Percentiles rank a stretch among this genome's conserved stretches.
Evolutionary conservation across 2,113 vertebrate species (phyloP).

Genomic region (Triplophysa tibetana): DNA sequence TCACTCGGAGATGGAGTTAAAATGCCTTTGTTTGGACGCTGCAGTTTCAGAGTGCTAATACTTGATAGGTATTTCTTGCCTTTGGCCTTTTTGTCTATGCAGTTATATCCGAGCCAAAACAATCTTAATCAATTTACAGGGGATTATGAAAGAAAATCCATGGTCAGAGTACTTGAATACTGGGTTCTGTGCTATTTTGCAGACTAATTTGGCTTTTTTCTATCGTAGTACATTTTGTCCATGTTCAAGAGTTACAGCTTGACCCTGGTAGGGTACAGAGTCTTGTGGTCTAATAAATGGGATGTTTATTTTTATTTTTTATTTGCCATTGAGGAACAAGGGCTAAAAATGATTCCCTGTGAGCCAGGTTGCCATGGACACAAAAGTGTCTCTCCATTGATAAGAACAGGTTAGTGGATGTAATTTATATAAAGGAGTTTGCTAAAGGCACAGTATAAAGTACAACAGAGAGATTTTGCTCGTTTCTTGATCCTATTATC

Average conservation of each 20-base stretch:
- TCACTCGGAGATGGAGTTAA: constrained; percentile 18
- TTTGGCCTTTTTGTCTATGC: neutral
- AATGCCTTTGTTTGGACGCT: neutral
- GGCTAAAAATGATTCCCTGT: constrained; percentile 34
- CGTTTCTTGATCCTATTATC: too few species aligned
- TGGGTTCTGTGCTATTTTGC: neutral
- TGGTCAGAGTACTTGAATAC: neutral
- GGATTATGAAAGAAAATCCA: neutral
- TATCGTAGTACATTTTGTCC: neutral
- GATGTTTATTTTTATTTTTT: constrained; percentile 32
- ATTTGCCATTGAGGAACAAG: constrained; percentile 21
- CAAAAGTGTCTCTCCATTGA: constrained; percentile 33
- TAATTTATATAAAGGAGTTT: neutral
- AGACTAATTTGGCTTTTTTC: neutral
- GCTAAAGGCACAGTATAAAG: too few species aligned
- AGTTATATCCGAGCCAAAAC: neutral
- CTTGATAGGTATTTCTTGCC: neutral
- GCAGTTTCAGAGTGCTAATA: neutral
- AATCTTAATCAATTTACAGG: too few species aligned
- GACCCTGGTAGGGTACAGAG: constrained; percentile 25
- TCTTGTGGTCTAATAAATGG: neutral
- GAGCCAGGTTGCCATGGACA: constrained; percentile 56
- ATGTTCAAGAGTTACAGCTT: constrained; percentile 4
- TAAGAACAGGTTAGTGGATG: constrained; percentile 8
- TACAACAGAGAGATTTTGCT: too few species aligned